Conservation (phyloP, 2,113 vertebrate species). For the Calyptommatus sinebrachiatus region DNA sequence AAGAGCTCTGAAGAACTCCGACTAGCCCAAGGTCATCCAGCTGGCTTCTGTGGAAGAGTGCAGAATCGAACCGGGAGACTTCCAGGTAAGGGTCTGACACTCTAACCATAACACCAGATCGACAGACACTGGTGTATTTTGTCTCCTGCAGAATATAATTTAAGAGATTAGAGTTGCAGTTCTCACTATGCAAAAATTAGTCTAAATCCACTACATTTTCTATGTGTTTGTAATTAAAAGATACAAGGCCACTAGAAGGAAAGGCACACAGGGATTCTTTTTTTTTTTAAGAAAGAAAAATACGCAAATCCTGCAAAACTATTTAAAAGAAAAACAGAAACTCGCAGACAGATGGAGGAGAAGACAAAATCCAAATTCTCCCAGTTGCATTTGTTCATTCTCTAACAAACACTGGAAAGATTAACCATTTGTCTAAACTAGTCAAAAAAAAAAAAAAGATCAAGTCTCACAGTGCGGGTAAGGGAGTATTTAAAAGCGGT, state of each 20-base stretch:
- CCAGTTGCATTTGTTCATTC: constrained; percentile 66
- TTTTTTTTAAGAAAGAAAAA: constrained; percentile 63
- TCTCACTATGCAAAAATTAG: constrained; percentile 13
- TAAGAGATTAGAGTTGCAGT: no score
- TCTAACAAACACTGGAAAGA: constrained; percentile 73
- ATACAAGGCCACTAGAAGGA: constrained; percentile 79
- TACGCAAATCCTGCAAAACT: constrained; percentile 47
- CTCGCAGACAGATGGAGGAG: constrained; percentile 12
- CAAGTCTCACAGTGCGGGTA: constrained; percentile 64
- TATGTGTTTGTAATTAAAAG: constrained; percentile 67
- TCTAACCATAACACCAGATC: no score
- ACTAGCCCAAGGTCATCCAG: no score
- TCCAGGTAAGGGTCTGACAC: no score
- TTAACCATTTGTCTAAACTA: constrained; percentile 70
- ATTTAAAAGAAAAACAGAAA: constrained; percentile 59
- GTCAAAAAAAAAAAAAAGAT: constrained; percentile 64
- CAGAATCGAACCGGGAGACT: no score
- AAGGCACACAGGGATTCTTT: constrained; percentile 78
- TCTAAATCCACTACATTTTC: constrained; percentile 50
- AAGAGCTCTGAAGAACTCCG: no score
- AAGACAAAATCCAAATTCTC: constrained; percentile 59
- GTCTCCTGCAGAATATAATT: no score
- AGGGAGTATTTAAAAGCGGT: constrained; percentile 55
- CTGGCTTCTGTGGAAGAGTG: no score
- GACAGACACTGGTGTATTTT: no score